Evolutionary conservation across 2,797 vertebrate genomes (phyloP).

Genomic region (Periparus ater): DNA sequence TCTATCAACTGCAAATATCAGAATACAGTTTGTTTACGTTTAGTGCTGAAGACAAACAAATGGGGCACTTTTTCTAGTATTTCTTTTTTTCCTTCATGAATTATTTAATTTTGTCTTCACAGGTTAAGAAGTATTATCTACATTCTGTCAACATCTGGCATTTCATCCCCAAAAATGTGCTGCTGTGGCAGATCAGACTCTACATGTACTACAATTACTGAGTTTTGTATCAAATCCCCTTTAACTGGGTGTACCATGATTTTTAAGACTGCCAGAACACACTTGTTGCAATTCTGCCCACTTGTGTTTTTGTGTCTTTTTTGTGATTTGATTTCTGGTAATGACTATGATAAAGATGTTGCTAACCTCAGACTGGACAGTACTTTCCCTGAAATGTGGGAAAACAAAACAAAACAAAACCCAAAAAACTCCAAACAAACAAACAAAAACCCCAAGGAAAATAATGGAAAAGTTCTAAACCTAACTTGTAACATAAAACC

Average conservation of each 20-base stretch:
- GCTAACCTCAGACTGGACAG: neutral
- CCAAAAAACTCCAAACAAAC: no score
- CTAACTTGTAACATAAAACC: neutral
- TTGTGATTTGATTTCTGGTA: neutral
- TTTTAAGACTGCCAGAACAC: neutral
- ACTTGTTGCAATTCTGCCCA: neutral
- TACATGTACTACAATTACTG: neutral
- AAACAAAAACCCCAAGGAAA: neutral
- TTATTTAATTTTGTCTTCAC: slow-evolving; percentile 14
- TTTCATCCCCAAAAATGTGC: neutral
- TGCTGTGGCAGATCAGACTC: neutral
- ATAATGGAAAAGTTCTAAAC: neutral
- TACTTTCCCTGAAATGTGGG: neutral
- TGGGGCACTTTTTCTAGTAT: neutral
- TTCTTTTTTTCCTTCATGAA: neutral
- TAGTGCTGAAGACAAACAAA: neutral
- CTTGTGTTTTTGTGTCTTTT: neutral
- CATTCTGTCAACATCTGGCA: neutral
- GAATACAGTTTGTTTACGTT: neutral
- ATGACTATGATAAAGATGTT: neutral
- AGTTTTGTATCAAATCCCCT: neutral
- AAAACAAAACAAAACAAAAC: neutral
- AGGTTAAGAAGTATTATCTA: neutral
- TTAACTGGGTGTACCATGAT: neutral
- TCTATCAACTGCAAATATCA: neutral